Percentiles rank a stretch among this genome's conserved stretches.
Evolutionary conservation across 2,888 invertebrate genomes (phyloP).

Genomic region (Lochmaea capreae): DNA sequence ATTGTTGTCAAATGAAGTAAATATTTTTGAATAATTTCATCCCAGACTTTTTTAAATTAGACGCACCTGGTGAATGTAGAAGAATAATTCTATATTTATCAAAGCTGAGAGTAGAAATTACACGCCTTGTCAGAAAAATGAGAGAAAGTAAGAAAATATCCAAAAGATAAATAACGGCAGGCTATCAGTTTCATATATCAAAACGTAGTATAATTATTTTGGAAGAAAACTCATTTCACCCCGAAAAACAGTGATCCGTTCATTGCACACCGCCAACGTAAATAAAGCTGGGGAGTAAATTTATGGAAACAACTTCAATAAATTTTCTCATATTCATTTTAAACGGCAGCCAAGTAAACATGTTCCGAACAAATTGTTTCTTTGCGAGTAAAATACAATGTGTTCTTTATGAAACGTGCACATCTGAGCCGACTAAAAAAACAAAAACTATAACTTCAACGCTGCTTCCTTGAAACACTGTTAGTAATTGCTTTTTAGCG

Average conservation of each 20-base stretch:
- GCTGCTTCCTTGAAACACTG: background rate
- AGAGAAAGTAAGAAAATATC: background rate
- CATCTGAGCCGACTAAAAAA: background rate
- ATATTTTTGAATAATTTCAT: too few species aligned
- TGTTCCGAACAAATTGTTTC: conserved; percentile 37
- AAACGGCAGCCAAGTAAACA: conserved; percentile 32
- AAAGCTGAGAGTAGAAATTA: background rate
- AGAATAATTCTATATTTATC: too few species aligned
- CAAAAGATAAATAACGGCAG: conserved; percentile 14
- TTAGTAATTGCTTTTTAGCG: conserved; percentile 2
- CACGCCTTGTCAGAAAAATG: background rate
- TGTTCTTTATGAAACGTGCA: conserved; percentile 24
- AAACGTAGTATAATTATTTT: conserved; percentile 19
- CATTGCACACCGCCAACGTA: conserved; percentile 11
- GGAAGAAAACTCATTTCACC: conserved; percentile 15
- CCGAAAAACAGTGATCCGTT: conserved; percentile 18
- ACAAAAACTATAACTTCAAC: background rate
- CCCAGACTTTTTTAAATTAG: too few species aligned
- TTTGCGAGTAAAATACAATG: conserved; percentile 32
- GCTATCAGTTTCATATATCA: conserved; percentile 13
- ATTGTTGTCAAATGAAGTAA: too few species aligned
- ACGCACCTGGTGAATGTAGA: too few species aligned
- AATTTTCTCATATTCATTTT: conserved; percentile 32
- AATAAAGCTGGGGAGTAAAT: conserved; percentile 22
- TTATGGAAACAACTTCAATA: conserved; percentile 37